Evolutionary conservation across 2,113 vertebrate genomes (phyloP).

Genomic region (Nycticebus coucang): DNA sequence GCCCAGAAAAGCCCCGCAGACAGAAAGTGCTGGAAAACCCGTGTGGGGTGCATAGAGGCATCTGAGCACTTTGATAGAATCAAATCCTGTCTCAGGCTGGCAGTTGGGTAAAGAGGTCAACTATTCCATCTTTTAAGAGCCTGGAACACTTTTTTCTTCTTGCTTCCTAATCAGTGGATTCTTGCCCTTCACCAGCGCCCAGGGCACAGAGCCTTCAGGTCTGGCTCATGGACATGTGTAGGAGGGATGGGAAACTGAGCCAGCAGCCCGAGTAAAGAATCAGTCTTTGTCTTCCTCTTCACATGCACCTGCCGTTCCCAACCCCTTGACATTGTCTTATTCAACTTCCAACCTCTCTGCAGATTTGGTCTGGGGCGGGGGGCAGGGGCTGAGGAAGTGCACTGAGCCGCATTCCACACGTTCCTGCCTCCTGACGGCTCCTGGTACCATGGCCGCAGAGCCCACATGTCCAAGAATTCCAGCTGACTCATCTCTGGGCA

Average conservation of each 20-base stretch:
- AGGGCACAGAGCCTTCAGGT: not conserved
- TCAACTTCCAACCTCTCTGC: constrained; percentile 47
- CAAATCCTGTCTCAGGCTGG: not conserved
- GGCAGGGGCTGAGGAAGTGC: not conserved
- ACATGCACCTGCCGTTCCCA: constrained; percentile 68
- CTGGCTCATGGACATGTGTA: constrained; percentile 34
- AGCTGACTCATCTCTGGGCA: constrained; percentile 75
- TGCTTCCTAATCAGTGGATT: constrained; percentile 34
- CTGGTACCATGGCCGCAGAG: constrained; percentile 66
- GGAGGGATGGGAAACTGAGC: constrained; percentile 49
- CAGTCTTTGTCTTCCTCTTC: constrained; percentile 41
- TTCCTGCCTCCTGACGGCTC: constrained; percentile 75
- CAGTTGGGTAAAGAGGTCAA: not conserved
- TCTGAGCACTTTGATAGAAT: not conserved
- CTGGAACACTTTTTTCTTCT: not conserved
- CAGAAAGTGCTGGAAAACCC: not conserved
- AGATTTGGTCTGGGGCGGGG: not conserved
- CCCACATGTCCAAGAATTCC: constrained; percentile 64
- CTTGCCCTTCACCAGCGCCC: not conserved
- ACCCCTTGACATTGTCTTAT: constrained; percentile 61
- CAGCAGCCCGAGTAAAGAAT: constrained; percentile 18
- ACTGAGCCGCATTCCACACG: constrained; percentile 41
- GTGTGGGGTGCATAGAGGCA: accelerated
- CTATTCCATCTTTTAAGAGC: not conserved
- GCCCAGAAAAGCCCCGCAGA: not conserved